Conservation (phyloP, 2,888 invertebrate species). For the Andrena bucephala region DNA sequence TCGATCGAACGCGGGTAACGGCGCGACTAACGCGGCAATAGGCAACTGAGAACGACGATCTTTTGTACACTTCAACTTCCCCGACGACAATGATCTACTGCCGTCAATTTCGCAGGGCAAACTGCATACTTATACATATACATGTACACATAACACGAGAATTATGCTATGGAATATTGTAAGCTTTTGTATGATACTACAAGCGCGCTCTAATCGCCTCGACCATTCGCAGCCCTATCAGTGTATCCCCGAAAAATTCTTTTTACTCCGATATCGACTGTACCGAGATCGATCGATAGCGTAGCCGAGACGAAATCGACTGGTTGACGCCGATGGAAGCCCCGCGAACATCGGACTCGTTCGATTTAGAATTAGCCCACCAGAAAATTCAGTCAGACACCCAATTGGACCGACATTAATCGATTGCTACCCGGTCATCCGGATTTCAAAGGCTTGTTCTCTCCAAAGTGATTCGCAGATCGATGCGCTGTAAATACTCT, state of each 20-base stretch:
- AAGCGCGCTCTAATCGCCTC: constrained; percentile 44
- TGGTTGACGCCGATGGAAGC: too few species aligned
- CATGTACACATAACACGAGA: constrained; percentile 35
- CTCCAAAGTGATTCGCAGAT: constrained; percentile 27
- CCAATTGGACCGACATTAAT: not conserved
- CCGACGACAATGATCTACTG: constrained; percentile 60
- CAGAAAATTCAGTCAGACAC: not conserved
- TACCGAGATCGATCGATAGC: not conserved
- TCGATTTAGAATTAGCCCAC: not conserved
- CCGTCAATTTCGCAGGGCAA: constrained; percentile 57
- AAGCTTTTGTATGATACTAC: constrained; percentile 71
- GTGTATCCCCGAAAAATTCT: not conserved
- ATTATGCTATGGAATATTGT: constrained; percentile 52
- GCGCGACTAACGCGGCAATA: constrained; percentile 64
- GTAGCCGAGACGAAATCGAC: too few species aligned
- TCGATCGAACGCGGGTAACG: constrained; percentile 24
- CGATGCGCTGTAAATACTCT: constrained; percentile 66
- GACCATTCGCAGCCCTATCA: constrained; percentile 17
- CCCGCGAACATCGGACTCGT: too few species aligned
- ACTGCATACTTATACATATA: constrained; percentile 38
- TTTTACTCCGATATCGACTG: constrained; percentile 1
- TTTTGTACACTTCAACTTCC: constrained; percentile 70
- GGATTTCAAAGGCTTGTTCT: not conserved
- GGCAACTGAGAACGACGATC: constrained; percentile 51
- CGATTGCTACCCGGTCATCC: not conserved